Evolutionary conservation across 2,797 vertebrate species (phyloP).

Genomic region (Oryzias dopingdopingensis): DNA sequence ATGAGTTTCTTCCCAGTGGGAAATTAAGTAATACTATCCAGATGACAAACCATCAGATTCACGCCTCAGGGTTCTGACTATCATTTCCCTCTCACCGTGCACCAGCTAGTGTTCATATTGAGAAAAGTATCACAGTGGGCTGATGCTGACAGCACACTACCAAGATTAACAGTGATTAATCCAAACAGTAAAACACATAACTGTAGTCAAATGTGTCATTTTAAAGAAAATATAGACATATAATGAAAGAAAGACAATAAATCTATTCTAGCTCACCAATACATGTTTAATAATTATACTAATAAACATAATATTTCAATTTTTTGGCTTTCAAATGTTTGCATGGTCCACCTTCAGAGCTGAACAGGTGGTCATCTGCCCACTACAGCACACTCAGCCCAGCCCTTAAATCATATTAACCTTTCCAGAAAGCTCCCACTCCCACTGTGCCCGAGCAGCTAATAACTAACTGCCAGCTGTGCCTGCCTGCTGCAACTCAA

Average conservation of each 20-base stretch:
- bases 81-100: conserved; percentile 69
- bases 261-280: neutral
- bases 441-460: conserved; percentile 54
- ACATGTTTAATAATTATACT: neutral
- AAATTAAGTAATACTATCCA: conserved; percentile 80
- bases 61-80: conserved; percentile 67
- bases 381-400: conserved; percentile 60
- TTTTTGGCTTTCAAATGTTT: conserved; percentile 61
- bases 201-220: conserved; percentile 19
- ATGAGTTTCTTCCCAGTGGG: conserved; percentile 79
- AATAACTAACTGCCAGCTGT: conserved; percentile 69
- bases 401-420: conserved; percentile 72
- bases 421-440: conserved; percentile 57
- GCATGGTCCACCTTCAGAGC: conserved; percentile 53
- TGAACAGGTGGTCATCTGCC: conserved; percentile 72
- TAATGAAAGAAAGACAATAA: neutral
- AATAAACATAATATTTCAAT: conserved; percentile 4
- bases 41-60: conserved; percentile 79
- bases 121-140: conserved; percentile 45
- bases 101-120: conserved; percentile 58
- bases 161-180: conserved; percentile 55
- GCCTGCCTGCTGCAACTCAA: conserved; percentile 59
- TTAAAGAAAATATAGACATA: conserved; percentile 10
- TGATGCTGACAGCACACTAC: conserved; percentile 36
- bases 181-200: conserved; percentile 25